A percentile compares a stretch with the other conserved stretches of the same genome.
These are phyloP conservation scores for Dichetophora obliterata DNA, from an alignment of 2,888 invertebrate species.

Conservation along the genomic window DNA sequence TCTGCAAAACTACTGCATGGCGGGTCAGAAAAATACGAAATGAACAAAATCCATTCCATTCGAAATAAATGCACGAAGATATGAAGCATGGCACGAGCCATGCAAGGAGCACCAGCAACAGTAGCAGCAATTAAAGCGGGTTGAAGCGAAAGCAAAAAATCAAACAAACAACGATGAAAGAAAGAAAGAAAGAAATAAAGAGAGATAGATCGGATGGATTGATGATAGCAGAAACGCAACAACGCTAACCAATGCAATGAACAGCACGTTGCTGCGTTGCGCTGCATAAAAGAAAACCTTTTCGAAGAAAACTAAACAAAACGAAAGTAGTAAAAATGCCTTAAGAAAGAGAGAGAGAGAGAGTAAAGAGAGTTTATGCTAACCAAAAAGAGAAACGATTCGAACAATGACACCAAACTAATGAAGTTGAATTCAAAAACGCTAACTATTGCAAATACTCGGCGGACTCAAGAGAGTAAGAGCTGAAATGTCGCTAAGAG, in stretches of 20 bases:
- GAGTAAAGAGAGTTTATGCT: no score
- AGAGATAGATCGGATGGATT: neutral
- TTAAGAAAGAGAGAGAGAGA: no score
- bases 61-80: conserved; percentile 18
- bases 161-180: neutral
- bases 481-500: no score
- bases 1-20: conserved; percentile 27
- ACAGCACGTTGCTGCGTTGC: neutral
- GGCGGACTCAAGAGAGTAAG: no score
- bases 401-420: no score
- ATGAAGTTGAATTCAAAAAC: no score
- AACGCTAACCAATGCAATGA: neutral
- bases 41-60: neutral
- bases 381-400: no score
- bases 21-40: conserved; percentile 11
- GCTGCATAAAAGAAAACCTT: neutral
- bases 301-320: no score
- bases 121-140: neutral
- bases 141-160: neutral
- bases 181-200: neutral
- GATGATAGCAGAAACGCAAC: neutral
- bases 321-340: no score
- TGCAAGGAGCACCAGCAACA: neutral
- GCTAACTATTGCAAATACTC: no score
- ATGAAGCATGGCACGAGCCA: neutral